phyloP scores from a whole-genome alignment of 2,888 invertebrate species.

The Ophioninae sp. region DNA sequence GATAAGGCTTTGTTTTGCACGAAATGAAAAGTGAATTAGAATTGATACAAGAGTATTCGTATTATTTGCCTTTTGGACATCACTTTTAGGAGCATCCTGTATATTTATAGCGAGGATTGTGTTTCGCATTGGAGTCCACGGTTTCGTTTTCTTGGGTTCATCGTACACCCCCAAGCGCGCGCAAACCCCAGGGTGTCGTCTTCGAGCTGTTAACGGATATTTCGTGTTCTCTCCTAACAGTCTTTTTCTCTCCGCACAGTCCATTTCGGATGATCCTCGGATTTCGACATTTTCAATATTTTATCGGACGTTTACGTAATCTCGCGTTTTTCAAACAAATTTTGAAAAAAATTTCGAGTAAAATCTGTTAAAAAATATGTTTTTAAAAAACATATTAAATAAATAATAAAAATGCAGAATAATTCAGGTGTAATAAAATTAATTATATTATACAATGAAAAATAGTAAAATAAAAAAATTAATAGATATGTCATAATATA shows the following conservation, averaged over 20 bases:
- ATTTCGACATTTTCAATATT: slow-evolving; percentile 1
- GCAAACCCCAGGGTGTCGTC: slow-evolving; percentile 8
- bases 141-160: slow-evolving; percentile 16
- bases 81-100: neutral
- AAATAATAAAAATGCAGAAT: neutral
- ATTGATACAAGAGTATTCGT: neutral
- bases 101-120: neutral
- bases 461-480: no score
- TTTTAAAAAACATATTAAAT: no score
- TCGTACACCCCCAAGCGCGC: neutral
- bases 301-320: neutral
- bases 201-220: slow-evolving; percentile 12
- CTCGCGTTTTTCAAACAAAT: neutral
- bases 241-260: neutral
- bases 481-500: no score
- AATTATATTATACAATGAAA: no score
- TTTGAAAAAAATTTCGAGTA: neutral
- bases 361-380: neutral
- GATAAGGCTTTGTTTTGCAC: no score
- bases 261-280: neutral
- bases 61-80: neutral
- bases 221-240: neutral
- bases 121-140: slow-evolving; percentile 16
- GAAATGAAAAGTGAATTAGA: neutral
- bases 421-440: neutral